Base-by-base conservation (phyloP, 2,797 vertebrate species). In the Notolepis coatsorum region DNA sequence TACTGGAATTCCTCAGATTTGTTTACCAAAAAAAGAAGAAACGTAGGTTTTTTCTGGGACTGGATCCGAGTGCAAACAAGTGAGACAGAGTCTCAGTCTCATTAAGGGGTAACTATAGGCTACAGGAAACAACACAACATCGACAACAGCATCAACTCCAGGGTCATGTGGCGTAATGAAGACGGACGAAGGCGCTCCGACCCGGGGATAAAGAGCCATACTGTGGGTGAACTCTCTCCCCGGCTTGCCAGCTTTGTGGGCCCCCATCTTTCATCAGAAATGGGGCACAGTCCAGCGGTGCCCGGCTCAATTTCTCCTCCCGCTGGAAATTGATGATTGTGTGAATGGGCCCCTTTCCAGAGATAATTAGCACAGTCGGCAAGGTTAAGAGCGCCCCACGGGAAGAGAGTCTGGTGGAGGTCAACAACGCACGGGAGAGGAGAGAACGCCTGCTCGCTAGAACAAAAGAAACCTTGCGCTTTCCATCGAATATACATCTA, bases 351-450 rank as follows among this genome's bases (percentile, higher is more conserved):
- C 76, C 82, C 80, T 81, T 90, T 91, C 84, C 86, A 91, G 79
- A 88, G 80, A 88, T 90, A 91, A 92, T 92, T 92, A 93, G 84
- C 81, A 53, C 74, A 77, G 81, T 71, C 79, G 85, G 80, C 80
- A 82, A 91, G 85, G 91, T 89, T 85, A 93, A 92, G 43, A 81
- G 41, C 55, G 68, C 68, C 69, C 30, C 41, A 24, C 80, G 74
- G 90, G 80, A 67, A 82, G 18, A 72, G 50, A 79, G 61, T 27
- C 61, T 50, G 47, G 69, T 78, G 67, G 63, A 77, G 84, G 82
- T 89, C 83, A 84, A 84, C 64, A 88, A 86, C 52, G 73, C 88
- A 35, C 73, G 68, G 38, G 13, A 80, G 47, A 10, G 63, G 53
- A 61, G 42, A 68, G 66, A 68, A 68, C 21, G 52, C 66, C 54